A percentile compares a stretch with the other conserved stretches of the same genome.
phyloP scores from a whole-genome alignment of 30 jellyfish, hydroid and myxozoan species.

The Euphysa ruthae region DNA sequence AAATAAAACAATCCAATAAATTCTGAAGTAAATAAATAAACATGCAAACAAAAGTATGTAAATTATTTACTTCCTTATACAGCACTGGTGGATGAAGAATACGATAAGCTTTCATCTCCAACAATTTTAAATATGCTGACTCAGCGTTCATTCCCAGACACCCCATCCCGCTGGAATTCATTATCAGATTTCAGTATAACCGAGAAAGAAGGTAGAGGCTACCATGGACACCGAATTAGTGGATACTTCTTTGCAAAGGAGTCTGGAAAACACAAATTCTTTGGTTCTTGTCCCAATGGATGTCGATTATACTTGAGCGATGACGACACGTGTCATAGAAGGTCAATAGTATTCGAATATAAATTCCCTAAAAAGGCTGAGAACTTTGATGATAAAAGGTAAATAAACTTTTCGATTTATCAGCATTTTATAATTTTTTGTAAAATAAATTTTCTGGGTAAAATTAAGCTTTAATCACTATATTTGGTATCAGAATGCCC shows the following conservation, averaged over 20 bases:
- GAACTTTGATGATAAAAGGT: too few species aligned
- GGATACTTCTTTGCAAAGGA: constrained; percentile 93
- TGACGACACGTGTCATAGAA: constrained; percentile 75
- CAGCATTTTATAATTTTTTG: too few species aligned
- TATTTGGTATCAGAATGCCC: too few species aligned
- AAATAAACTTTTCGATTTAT: too few species aligned
- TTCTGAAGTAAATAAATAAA: too few species aligned
- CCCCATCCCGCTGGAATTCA: constrained; percentile 59
- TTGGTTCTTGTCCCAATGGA: constrained; percentile 77
- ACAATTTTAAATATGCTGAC: constrained; percentile 52
- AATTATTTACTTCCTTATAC: neutral
- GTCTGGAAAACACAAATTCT: constrained; percentile 80
- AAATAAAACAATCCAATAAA: too few species aligned
- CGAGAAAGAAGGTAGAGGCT: constrained; percentile 38
- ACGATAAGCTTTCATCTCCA: constrained; percentile 58
- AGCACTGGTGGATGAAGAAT: constrained; percentile 90
- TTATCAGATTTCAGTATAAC: constrained; percentile 52
- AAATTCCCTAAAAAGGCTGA: constrained; percentile 3
- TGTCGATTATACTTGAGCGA: constrained; percentile 72
- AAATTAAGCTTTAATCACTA: too few species aligned
- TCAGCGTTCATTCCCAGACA: constrained; percentile 53
- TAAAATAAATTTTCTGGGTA: too few species aligned
- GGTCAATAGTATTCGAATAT: constrained; percentile 70
- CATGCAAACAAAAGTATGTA: too few species aligned
- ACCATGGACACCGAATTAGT: constrained; percentile 71